phyloP scores from a whole-genome alignment of 2,888 invertebrate genomes.

The Tachina grossa region DNA sequence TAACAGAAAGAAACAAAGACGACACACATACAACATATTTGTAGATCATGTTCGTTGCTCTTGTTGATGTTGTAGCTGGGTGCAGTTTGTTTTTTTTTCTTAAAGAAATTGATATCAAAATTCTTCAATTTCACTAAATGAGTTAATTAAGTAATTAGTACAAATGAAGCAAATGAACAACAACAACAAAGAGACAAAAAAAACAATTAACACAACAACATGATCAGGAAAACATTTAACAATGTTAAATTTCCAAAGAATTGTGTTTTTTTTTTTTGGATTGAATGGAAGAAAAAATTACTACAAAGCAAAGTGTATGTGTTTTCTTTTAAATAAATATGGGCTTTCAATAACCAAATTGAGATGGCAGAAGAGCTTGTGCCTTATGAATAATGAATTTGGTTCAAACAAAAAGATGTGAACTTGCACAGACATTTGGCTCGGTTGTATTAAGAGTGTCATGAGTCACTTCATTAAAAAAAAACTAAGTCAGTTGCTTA shows the following conservation, averaged over 20 bases:
- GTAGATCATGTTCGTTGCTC: constrained; percentile 50
- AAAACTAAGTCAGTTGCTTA: too few species aligned
- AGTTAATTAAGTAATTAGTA: constrained; percentile 80
- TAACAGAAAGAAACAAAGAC: constrained; percentile 56
- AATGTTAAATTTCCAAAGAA: constrained; percentile 46
- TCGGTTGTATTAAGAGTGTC: too few species aligned
- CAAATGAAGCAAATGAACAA: constrained; percentile 52
- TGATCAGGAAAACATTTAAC: constrained; percentile 47
- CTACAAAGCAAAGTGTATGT: constrained; percentile 13
- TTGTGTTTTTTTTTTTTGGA: constrained; percentile 18
- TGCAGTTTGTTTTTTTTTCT: constrained; percentile 11
- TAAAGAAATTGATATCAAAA: constrained; percentile 68
- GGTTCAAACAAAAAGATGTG: background rate
- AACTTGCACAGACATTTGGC: too few species aligned
- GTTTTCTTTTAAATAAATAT: background rate
- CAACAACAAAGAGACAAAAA: constrained; percentile 8
- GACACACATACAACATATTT: constrained; percentile 37
- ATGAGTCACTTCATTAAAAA: too few species aligned
- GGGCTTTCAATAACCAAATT: constrained; percentile 1
- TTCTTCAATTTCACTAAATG: constrained; percentile 67
- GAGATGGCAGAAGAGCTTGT: background rate
- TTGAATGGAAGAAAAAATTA: constrained; percentile 61
- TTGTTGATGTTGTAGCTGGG: constrained; percentile 4
- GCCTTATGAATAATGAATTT: background rate
- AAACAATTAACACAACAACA: constrained; percentile 50